Evolutionary conservation across 2,797 vertebrate genomes (phyloP), one percentile per base, ranked within the genome.

Genomic region (Parauchenoglanis ngamensis): DNA sequence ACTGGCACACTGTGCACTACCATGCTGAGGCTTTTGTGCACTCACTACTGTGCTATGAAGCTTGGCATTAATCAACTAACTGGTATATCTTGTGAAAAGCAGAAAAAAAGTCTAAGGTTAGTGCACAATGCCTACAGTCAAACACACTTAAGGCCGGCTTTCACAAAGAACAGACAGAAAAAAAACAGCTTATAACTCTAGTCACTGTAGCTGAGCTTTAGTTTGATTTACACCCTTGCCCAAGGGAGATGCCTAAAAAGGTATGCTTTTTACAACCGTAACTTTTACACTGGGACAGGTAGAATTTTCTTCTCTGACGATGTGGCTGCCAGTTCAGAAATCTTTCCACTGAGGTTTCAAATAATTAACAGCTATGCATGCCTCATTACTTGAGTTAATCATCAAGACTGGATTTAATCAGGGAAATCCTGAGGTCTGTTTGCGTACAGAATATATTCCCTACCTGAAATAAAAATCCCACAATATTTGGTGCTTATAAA

Each of bases 1-100:
- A 80, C 78, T 61, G 54, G 5, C 77, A 59, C 46, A 54, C 65
- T 83, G 59, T 40, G 78, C 35, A 68, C 86, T 25, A 59, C 19
- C 61, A 76, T 79, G 46, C 23, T 31, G 63, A 46, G 78, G 35
- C 57, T 19, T 85, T 63, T 31, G 67, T 54, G 54, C 28, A 44
- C 63, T 86, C 52, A 86, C 21, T n/a, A 65, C 52, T 46, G 7
- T 82, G 40, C 67, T 67, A 67, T 21, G 76, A 31, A 65, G 40
- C 61, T 17, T 46, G 35, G 7, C 17, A 80, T 63, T 81, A 65
- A 65, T 82, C 25, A 49, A 65, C 13, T 65, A 49, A 82, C 12
- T 57, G 28, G 28, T 10, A 31, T 57, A 79, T 25, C 4, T 10
- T 59, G 10, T 44, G 56, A 59, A 61, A 80, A 79, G 8, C 8